These are phyloP conservation scores for Phylloscopus collybita DNA, from an alignment of 2,797 vertebrate genomes.

Conservation along the genomic window DNA sequence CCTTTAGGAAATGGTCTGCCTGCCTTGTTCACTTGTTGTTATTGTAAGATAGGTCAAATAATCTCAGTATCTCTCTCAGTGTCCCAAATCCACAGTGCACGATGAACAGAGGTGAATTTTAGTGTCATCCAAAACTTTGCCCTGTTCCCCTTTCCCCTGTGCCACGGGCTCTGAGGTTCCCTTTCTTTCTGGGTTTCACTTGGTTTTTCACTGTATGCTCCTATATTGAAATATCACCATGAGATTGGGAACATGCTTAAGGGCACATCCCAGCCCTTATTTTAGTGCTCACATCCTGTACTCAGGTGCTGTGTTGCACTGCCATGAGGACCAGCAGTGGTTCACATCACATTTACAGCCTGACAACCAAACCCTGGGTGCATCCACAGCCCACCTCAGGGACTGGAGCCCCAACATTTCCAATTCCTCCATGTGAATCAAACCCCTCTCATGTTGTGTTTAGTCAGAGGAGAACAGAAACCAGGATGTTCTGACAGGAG, in stretches of 20 bases:
- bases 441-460: neutral
- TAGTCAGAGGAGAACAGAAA: neutral
- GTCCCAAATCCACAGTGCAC: neutral
- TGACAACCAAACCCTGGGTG: neutral
- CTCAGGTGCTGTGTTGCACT: accelerated
- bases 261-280: accelerated
- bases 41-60: neutral
- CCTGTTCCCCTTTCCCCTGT: neutral
- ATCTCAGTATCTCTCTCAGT: neutral
- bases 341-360: neutral
- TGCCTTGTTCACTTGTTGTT: neutral
- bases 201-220: neutral
- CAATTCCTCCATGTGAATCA: accelerated
- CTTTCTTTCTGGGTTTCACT: neutral
- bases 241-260: neutral
- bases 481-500: neutral
- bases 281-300: accelerated
- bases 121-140: neutral
- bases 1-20: neutral
- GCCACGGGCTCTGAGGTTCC: neutral
- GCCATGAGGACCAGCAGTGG: neutral
- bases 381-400: neutral
- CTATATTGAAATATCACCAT: accelerated
- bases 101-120: neutral
- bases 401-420: accelerated